These are phyloP conservation scores for Actinia tenebrosa DNA, from an alignment of 64 coral and sea anemone genomes.

Conservation along the genomic window DNA sequence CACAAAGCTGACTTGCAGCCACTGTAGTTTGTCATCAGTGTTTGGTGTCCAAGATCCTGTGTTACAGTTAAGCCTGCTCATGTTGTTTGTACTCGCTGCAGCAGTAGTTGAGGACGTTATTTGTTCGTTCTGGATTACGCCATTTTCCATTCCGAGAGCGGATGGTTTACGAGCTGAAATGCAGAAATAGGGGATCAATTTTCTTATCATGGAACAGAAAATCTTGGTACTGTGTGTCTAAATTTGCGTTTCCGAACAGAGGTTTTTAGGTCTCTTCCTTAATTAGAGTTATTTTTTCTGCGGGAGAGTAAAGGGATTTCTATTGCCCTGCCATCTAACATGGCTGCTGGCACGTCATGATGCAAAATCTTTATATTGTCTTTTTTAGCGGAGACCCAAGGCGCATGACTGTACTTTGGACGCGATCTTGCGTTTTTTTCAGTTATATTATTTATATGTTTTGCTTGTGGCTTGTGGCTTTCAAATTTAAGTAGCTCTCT, in stretches of 20 bases:
- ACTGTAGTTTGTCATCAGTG: slow-evolving; percentile 29
- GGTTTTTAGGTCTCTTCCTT: neutral
- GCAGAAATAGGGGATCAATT: neutral
- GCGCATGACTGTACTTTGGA: too few relatives aligned
- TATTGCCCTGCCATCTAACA: too few relatives aligned
- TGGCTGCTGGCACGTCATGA: too few relatives aligned
- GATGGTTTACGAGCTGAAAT: slow-evolving; percentile 44
- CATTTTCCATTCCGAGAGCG: slow-evolving; percentile 60
- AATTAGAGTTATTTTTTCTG: too few relatives aligned
- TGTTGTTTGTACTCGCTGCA: neutral
- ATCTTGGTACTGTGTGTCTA: neutral
- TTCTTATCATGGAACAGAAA: too few relatives aligned
- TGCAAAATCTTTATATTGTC: too few relatives aligned
- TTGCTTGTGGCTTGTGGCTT: too few relatives aligned
- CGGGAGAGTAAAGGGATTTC: too few relatives aligned
- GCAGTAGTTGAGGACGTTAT: slow-evolving; percentile 10
- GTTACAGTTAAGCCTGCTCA: slow-evolving; percentile 20
- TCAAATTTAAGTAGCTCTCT: too few relatives aligned
- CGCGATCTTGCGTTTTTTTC: too few relatives aligned
- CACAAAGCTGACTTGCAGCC: slow-evolving; percentile 46
- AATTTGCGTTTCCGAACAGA: neutral
- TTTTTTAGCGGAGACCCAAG: too few relatives aligned
- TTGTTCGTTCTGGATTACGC: neutral
- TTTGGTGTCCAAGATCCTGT: slow-evolving; percentile 37
- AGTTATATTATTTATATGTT: too few relatives aligned